Percentiles rank a stretch among this genome's conserved stretches.
These are phyloP conservation scores for Euspilapteryx auroguttella DNA, from an alignment of 2,888 invertebrate genomes.

Conservation along the genomic window DNA sequence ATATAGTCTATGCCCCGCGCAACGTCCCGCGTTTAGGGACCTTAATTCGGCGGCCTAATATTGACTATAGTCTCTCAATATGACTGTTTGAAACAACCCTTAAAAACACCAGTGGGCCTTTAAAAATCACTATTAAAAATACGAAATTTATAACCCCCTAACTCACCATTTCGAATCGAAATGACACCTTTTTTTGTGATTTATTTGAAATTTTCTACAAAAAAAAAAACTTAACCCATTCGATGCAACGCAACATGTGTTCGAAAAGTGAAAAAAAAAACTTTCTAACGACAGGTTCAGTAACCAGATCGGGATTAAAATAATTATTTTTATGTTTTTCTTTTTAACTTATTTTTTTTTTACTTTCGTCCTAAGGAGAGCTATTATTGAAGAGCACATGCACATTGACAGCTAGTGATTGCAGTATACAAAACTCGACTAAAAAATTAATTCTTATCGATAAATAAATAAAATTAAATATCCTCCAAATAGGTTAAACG, in stretches of 20 bases:
- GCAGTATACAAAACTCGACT: too few species aligned
- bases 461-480: too few species aligned
- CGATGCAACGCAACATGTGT: constrained; percentile 24
- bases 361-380: not conserved
- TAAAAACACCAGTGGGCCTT: constrained; percentile 20
- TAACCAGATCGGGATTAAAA: constrained; percentile 52
- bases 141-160: constrained; percentile 43
- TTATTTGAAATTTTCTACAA: too few species aligned
- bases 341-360: constrained; percentile 14
- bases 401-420: too few species aligned
- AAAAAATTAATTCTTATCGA: too few species aligned
- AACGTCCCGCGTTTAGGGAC: too few species aligned
- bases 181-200: constrained; percentile 34
- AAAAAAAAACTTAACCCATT: constrained; percentile 42
- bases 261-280: constrained; percentile 18
- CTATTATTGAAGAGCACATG: not conserved
- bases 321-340: constrained; percentile 44
- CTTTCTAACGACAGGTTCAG: constrained; percentile 25
- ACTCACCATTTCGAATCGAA: constrained; percentile 51
- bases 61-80: too few species aligned
- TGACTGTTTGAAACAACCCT: too few species aligned
- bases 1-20: too few species aligned
- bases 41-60: too few species aligned
- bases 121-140: constrained; percentile 21
- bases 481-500: too few species aligned